These are phyloP conservation scores for Copsychus sechellarum DNA, from an alignment of 2,113 vertebrate genomes.

Conservation along the genomic window DNA sequence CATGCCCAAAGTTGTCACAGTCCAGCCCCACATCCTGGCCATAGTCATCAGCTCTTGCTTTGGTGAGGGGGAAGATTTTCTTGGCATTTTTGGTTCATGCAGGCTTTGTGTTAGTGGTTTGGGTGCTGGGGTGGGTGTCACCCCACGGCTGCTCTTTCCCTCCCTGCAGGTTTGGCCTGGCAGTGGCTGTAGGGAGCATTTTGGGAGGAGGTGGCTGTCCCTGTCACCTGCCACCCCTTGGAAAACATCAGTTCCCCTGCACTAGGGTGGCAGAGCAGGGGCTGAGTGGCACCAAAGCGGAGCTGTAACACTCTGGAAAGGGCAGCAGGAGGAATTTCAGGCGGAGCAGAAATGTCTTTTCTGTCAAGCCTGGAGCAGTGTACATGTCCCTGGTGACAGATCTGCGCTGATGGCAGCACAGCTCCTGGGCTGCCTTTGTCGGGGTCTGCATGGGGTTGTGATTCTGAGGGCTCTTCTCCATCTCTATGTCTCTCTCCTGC, in stretches of 20 bases:
- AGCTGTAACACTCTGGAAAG: neutral
- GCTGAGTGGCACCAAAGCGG: neutral
- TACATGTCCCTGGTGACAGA: slow-evolving; percentile 32
- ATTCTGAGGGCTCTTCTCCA: neutral
- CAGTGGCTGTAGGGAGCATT: neutral
- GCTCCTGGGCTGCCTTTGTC: neutral
- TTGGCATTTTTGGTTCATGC: rapidly evolving
- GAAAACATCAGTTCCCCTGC: neutral
- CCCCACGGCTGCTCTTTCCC: neutral
- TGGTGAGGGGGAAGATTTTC: neutral
- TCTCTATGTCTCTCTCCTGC: neutral
- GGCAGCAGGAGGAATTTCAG: neutral
- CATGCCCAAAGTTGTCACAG: rapidly evolving
- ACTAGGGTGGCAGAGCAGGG: neutral
- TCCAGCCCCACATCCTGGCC: neutral
- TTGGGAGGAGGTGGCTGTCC: neutral
- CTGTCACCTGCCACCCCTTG: neutral
- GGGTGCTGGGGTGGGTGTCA: neutral
- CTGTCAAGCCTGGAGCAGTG: slow-evolving; percentile 15
- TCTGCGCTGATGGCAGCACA: slow-evolving; percentile 12
- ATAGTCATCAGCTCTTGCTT: neutral
- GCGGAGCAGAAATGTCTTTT: slow-evolving; percentile 38
- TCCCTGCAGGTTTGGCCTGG: neutral
- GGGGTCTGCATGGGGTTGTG: neutral
- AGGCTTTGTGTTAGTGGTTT: rapidly evolving